phyloP scores from a whole-genome alignment of 2,113 vertebrate genomes.

The Capreolus pygargus region DNA sequence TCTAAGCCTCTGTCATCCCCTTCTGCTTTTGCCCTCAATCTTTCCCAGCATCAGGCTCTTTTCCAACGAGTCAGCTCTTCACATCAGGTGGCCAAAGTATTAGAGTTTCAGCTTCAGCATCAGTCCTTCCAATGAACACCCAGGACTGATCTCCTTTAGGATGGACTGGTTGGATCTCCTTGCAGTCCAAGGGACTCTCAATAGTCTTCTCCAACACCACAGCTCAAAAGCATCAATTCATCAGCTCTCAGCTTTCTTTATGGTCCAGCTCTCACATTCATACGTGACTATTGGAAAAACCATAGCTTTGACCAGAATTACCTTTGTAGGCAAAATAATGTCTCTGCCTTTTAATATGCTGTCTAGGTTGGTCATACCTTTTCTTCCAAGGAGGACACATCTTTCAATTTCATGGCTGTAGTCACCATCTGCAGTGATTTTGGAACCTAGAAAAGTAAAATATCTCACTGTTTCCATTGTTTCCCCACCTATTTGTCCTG shows the following conservation, averaged over 20 bases:
- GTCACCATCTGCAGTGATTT: no score
- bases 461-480: no score
- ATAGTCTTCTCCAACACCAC: not conserved
- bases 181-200: not conserved
- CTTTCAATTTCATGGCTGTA: no score
- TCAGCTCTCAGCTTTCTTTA: not conserved
- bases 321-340: not conserved
- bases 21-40: not conserved
- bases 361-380: not conserved
- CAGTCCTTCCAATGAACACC: not conserved
- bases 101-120: not conserved
- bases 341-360: not conserved
- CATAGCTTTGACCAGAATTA: not conserved
- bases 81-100: not conserved
- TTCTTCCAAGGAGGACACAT: no score
- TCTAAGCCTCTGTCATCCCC: not conserved
- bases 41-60: not conserved
- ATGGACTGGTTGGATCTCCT: not conserved
- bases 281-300: not conserved
- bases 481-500: not conserved
- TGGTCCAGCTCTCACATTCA: not conserved
- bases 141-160: not conserved
- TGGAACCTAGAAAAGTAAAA: no score
- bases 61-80: not conserved
- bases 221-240: not conserved